Base-by-base conservation (phyloP, 2,113 vertebrate species). In the Chrysochloris asiatica region DNA sequence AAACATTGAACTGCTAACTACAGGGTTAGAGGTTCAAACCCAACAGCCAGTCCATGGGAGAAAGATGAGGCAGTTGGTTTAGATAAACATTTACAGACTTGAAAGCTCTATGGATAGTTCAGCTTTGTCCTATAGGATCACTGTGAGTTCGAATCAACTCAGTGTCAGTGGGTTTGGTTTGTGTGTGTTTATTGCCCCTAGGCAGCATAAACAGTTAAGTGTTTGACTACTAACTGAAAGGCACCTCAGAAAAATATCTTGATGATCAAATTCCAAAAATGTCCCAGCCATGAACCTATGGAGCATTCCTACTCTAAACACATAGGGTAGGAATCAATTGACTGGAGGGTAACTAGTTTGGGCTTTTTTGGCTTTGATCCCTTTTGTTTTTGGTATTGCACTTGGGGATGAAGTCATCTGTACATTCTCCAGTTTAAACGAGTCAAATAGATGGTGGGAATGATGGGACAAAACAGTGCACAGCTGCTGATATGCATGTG, bases 391-490 rank as follows among this genome's bases (percentile, higher is more conserved):
- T 67, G 5, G 11, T 19, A 33, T 33, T 76, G 17, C 17, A 43
- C 22, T 43, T 47, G 26, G 43, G 71, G 71, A 4, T 69, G n/a
- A 41, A 3, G 16, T 76, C 26, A 4, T 76, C 28, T 2, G 0
- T 8, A 69, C 3, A n/a, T 48, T 33, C 82, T 86, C 69, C 22
- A 16, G 19, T 86, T 81, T 67, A 76, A 76, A 67, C 24, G 41
- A 76, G 28, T 11, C 24, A 33, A 59, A 16, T 16, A 24, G 21
- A 1, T 19, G 33, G 17, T 14, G 3, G 13, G 26, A 33, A 61
- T 2, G 6, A 14, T 6, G 3, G 16, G 12, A 19, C 30, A 36
- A 47, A 8, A 3, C 19, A 5, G 10, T 2, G 0, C 1, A 2
- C 17, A 33, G 43, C 16, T 47, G 45, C 52, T 12, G 6, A 30